phyloP scores from a whole-genome alignment of 2,113 vertebrate species.

The Ptyas mucosa region DNA sequence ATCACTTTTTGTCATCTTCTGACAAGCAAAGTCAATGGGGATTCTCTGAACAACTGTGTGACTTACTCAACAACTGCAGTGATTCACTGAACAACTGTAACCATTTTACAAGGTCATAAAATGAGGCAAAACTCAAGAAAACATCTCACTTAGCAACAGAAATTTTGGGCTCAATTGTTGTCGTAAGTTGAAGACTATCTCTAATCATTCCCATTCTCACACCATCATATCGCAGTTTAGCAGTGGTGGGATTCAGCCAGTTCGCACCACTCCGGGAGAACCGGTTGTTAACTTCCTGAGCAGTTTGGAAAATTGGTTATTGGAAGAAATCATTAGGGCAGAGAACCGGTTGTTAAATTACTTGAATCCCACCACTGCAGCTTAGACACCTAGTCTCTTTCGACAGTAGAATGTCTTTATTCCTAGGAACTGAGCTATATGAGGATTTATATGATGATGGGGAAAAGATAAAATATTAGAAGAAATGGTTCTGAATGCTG shows the following conservation, averaged over 20 bases:
- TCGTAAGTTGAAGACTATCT: no score
- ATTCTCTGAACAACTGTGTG: neutral
- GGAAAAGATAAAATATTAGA: conserved; percentile 47
- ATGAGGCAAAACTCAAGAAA: neutral
- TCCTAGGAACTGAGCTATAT: conserved; percentile 17
- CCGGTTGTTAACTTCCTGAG: no score
- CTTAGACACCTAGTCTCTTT: neutral
- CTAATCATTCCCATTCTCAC: neutral
- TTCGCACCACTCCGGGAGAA: no score
- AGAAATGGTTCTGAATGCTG: conserved; percentile 42
- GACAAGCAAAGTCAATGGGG: neutral
- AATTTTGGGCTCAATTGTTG: neutral
- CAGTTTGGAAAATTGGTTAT: no score
- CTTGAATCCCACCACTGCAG: no score
- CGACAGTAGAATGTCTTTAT: conserved; percentile 9
- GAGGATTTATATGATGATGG: conserved; percentile 45
- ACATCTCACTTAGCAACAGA: neutral
- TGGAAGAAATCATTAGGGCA: no score
- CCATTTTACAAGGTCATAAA: neutral
- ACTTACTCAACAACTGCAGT: neutral
- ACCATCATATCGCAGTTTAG: neutral
- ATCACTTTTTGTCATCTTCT: neutral
- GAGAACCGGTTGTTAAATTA: no score
- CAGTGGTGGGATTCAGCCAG: no score
- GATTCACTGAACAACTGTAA: neutral